Evolutionary conservation across 2,888 invertebrate species (phyloP).

Genomic region (Drosophila pseudotakahashii): DNA sequence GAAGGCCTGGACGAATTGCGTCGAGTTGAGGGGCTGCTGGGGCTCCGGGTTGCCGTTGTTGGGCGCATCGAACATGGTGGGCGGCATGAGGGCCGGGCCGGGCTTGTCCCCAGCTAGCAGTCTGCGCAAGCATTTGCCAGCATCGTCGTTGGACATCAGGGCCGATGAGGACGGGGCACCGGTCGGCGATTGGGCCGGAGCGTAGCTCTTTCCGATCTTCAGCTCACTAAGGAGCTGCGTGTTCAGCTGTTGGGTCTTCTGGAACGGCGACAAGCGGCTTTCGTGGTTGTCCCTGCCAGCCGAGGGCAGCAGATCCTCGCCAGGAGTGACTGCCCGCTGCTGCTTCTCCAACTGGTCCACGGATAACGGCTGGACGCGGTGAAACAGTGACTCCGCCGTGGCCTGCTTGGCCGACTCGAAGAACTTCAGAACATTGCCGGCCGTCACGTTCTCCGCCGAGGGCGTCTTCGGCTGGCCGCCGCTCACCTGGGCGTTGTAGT

Average conservation of each 20-base stretch:
- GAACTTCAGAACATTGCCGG: constrained; percentile 94
- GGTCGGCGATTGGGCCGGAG: constrained; percentile 3
- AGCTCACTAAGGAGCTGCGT: constrained; percentile 77
- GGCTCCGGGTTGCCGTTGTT: constrained; percentile 72
- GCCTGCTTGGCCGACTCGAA: constrained; percentile 87
- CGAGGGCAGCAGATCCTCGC: constrained; percentile 39
- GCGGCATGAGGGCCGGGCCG: constrained; percentile 90
- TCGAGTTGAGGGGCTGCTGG: constrained; percentile 91
- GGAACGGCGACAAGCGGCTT: constrained; percentile 54
- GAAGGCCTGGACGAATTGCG: constrained; percentile 95
- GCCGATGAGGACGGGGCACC: constrained; percentile 57
- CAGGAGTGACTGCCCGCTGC: constrained; percentile 90
- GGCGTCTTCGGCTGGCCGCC: constrained; percentile 50
- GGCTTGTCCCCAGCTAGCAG: constrained; percentile 83
- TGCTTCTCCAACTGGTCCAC: constrained; percentile 96
- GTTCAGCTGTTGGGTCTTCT: constrained; percentile 35
- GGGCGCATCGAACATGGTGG: constrained; percentile 92
- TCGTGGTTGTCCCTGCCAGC: constrained; percentile 40
- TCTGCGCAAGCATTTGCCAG: constrained; percentile 61
- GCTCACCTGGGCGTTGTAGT: constrained; percentile 87
- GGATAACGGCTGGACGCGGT: constrained; percentile 91
- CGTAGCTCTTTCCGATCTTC: constrained; percentile 50
- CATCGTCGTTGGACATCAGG: constrained; percentile 56
- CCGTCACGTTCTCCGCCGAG: constrained; percentile 87
- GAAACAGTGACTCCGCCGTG: constrained; percentile 88